These are phyloP conservation scores for Hipparchia semele DNA, from an alignment of 2,888 invertebrate species.

Conservation along the genomic window DNA sequence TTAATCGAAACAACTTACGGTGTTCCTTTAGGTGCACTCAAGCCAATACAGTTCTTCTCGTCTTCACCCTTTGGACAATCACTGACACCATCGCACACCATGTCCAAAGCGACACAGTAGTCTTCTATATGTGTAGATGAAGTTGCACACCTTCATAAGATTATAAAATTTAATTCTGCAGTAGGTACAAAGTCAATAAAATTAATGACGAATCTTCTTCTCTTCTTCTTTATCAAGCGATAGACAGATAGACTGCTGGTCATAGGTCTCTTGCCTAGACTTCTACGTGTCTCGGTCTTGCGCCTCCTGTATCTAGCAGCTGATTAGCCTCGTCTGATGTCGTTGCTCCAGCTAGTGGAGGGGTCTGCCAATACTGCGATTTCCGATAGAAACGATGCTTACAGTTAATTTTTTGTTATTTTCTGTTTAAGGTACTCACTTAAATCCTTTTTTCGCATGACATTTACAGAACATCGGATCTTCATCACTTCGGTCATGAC, in stretches of 20 bases:
- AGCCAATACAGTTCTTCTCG: slow-evolving; percentile 84
- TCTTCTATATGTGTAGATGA: slow-evolving; percentile 53
- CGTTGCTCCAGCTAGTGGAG: too few species aligned
- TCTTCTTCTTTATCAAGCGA: too few species aligned
- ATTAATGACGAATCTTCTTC: too few species aligned
- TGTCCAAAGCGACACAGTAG: slow-evolving; percentile 87
- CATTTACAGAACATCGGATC: slow-evolving; percentile 86
- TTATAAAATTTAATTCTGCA: neutral
- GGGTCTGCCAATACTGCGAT: too few species aligned
- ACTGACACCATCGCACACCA: slow-evolving; percentile 88
- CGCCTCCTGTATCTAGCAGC: too few species aligned
- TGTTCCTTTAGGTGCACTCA: slow-evolving; percentile 61
- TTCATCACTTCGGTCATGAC: slow-evolving; percentile 90
- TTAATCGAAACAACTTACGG: slow-evolving; percentile 54
- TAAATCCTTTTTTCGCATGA: slow-evolving; percentile 63
- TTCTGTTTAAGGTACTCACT: slow-evolving; percentile 51
- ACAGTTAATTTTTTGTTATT: too few species aligned
- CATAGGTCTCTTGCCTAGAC: too few species aligned
- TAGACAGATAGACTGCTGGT: too few species aligned
- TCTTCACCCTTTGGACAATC: slow-evolving; percentile 91
- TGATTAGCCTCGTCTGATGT: too few species aligned
- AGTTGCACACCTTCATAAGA: slow-evolving; percentile 54
- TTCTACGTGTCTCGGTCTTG: too few species aligned
- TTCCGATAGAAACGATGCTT: too few species aligned
- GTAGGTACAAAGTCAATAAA: neutral